Base-by-base conservation (phyloP, 2,888 invertebrate genomes). In the Yponomeuta cagnagella region DNA sequence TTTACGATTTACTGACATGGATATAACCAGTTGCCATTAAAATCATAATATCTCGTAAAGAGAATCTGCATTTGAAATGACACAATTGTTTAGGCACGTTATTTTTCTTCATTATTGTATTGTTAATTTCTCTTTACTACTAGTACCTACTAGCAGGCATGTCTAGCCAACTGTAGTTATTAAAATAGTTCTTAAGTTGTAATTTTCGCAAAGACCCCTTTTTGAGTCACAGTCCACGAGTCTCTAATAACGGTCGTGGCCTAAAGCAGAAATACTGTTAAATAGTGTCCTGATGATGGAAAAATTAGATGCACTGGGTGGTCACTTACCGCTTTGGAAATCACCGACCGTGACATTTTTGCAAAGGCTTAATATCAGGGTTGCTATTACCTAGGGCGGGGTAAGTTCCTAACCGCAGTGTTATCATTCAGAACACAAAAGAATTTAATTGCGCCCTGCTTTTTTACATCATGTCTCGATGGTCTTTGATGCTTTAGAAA, bases 341-440 rank as follows among this genome's bases (percentile, higher is more conserved):
- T 33, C 67, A 67, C 33, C 67, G 37, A 37, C 67, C 43, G 67
- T 67, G 67, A 67, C 33, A 3, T 67, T 43, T 37, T 6, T 65
- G 10, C 33, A 65, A 4, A 30, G 31, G 33, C 8, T 65, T 15
- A 58, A 58, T 15, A 58, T 15, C 52, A 15, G 52, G 52, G 15
- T 58, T 58, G 52, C 52, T 5, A 58, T 58, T 58, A 58, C 52
- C 12, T 15, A 58, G 52, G 52, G 52, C 52, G 52, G 12, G 52
- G 5, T 43, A 43, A 9, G 52, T 58, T 58, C 15, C 15, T 58
- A 58, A 58, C 52, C 15, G 15, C 52, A 58, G 52, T 58, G 5
- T 58, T 58, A 15, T 15, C 52, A 4, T 58, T 15, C 52, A 15
- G 52, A 15, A 58, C 15, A 58, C 52, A 58, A 58, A 4, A 58